A percentile compares a stretch with the other conserved stretches of the same genome.
Evolutionary conservation across 2,888 invertebrate species (phyloP).

Genomic region (Stictocephala bisonia): DNA sequence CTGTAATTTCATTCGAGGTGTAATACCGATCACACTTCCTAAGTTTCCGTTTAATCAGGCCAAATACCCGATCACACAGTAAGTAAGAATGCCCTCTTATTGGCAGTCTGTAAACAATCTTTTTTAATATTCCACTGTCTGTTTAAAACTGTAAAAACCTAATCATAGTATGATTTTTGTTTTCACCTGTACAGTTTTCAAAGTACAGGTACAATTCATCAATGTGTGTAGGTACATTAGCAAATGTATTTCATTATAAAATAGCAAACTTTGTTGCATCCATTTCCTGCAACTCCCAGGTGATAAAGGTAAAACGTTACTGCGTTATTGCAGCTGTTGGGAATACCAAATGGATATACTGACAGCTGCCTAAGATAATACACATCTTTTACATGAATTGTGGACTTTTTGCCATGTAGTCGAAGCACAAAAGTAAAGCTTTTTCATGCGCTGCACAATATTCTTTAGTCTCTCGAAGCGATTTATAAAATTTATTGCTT

Average conservation of each 20-base stretch:
- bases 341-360: neutral
- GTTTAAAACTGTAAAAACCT: neutral
- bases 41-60: neutral
- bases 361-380: conserved; percentile 1
- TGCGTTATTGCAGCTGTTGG: neutral
- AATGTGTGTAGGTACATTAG: neutral
- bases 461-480: no score
- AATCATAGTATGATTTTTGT: no score
- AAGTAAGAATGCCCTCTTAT: neutral
- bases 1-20: no score
- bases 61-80: neutral
- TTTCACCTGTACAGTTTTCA: neutral
- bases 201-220: neutral
- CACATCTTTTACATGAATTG: neutral
- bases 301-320: neutral
- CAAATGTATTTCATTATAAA: neutral
- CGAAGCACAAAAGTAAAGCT: neutral
- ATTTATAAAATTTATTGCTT: neutral
- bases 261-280: neutral
- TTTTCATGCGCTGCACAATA: neutral
- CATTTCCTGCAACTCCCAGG: neutral
- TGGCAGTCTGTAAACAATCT: neutral
- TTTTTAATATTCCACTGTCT: conserved; percentile 1
- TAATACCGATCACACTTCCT: neutral
- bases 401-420: neutral